Conservation (phyloP, 2,888 invertebrate genomes). For the Phalangium opilio region DNA sequence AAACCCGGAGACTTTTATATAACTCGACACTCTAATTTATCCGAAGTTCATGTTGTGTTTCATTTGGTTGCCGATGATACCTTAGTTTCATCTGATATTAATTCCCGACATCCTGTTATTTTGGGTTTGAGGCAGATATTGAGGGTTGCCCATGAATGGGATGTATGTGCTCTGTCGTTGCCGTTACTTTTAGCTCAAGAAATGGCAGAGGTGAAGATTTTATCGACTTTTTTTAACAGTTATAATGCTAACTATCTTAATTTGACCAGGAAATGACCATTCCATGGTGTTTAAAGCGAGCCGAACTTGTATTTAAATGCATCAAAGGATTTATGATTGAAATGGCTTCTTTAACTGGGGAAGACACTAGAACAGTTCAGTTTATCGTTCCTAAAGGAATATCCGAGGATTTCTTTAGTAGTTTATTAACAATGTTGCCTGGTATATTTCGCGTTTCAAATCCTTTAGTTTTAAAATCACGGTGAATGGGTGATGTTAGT, state of each 20-base stretch:
- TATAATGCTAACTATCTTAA: conserved; percentile 3
- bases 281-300: conserved; percentile 86
- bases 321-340: conserved; percentile 99
- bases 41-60: conserved; percentile 86
- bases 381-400: conserved; percentile 63
- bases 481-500: no score
- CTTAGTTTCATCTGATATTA: conserved; percentile 54
- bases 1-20: conserved; percentile 68
- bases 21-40: conserved; percentile 71
- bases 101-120: conserved; percentile 88
- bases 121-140: conserved; percentile 85
- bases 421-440: conserved; percentile 72
- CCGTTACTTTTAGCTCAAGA: conserved; percentile 84
- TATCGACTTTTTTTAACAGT: background rate
- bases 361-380: conserved; percentile 58
- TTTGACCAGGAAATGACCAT: conserved; percentile 79
- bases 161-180: conserved; percentile 79
- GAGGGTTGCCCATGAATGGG: conserved; percentile 85
- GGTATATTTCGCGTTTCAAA: conserved; percentile 88
- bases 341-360: conserved; percentile 69
- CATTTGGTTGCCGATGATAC: conserved; percentile 81
- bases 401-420: conserved; percentile 63
- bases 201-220: conserved; percentile 62
- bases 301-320: conserved; percentile 95
- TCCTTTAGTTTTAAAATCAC: conserved; percentile 47